Base-by-base conservation (phyloP, 64 coral and sea anemone genomes). In the Astreopora myriophthalma region DNA sequence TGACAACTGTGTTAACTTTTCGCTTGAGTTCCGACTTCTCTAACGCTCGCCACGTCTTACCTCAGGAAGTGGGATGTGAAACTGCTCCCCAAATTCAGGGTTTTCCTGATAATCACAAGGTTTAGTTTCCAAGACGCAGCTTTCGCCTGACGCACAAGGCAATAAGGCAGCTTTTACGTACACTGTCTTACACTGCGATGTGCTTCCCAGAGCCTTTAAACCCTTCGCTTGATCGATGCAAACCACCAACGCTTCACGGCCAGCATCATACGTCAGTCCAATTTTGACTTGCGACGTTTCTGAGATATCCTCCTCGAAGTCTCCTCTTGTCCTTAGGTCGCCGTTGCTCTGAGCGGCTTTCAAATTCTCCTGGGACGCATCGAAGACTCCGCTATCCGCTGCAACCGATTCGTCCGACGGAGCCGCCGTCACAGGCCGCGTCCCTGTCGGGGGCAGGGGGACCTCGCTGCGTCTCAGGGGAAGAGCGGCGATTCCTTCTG, bases 301-400 rank as follows among this genome's bases (percentile, higher is more conserved):
- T 13, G 83, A 74, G 7, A 14, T 31, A 42, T 98, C 96, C 6
- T 95, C 87, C 27, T 93, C 92, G 28, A 81, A 73, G 33, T 89
- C 87, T 17, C 74, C 80, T 26, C 80, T 69, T 35, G 91, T 67
- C 3, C 91, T 63, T 84, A 93, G 39, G 37, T 89, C 87, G 34
- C 35, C 75, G 64, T 28, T 95, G 62, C 93, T 98, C 24, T 95
- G 94, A 30, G 90, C 71, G 13, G 90, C 70, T 88, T 93, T 89
- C 8, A 98, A 74, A 34, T 98, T 98, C 46, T 98, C 96, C 72
- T 92, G 90, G 2, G 96, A 98, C 16, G 96, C 94, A 29, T 95
- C 96, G n/a, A 98, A 98, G 23, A 98, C 96, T 32, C 96, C 96
- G 69, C 96, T 98, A 31, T 98, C 96, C n/a, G 96, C 96, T 22